Evolutionary conservation across 2,113 vertebrate genomes (phyloP).

Genomic region (Crypturellus undulatus): DNA sequence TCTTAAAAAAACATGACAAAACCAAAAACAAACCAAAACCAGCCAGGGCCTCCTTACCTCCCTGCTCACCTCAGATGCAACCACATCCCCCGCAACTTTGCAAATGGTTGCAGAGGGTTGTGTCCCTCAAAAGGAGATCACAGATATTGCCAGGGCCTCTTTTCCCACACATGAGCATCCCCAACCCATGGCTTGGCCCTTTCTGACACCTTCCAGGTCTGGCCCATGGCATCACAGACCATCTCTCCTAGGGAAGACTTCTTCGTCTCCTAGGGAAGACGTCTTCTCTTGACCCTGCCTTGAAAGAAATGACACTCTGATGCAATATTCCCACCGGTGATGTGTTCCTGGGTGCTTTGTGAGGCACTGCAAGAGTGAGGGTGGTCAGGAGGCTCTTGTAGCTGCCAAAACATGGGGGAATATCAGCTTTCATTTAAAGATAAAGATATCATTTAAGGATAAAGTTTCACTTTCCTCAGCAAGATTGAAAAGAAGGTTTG

Average conservation of each 20-base stretch:
- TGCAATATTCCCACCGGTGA: not conserved
- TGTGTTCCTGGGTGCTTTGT: too few species aligned
- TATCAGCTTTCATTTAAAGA: not conserved
- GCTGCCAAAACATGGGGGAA: not conserved
- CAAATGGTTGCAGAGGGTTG: not conserved
- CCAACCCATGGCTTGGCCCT: rapidly evolving
- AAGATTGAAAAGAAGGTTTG: not conserved
- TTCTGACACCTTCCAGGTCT: not conserved
- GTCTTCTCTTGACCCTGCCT: not conserved
- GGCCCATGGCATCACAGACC: too few species aligned
- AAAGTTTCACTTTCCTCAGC: not conserved
- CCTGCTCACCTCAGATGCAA: not conserved
- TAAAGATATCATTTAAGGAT: not conserved
- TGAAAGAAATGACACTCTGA: not conserved
- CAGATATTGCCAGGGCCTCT: too few species aligned
- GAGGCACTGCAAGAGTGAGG: too few species aligned
- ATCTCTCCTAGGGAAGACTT: not conserved
- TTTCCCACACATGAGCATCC: too few species aligned
- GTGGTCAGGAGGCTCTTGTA: not conserved
- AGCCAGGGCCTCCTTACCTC: rapidly evolving
- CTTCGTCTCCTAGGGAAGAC: not conserved
- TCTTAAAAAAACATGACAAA: too few species aligned
- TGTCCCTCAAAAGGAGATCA: too few species aligned
- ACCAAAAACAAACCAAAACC: too few species aligned
- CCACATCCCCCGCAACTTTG: not conserved